Base-by-base conservation (phyloP, 1,140 invertebrate species). In the Aphelinus certus region DNA sequence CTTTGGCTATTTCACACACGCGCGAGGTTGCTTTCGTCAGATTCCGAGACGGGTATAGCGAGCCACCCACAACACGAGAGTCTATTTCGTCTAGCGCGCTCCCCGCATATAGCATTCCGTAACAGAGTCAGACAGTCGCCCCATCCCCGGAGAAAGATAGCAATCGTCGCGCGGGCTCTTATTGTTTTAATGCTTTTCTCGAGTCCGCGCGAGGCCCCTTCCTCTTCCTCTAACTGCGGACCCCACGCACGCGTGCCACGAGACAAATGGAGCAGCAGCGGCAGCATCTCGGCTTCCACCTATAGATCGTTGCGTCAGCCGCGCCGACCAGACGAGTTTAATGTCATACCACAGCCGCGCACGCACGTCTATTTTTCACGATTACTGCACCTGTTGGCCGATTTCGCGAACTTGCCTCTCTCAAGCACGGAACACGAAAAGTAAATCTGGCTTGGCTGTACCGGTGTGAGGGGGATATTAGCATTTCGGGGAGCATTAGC, bases 291-390 rank as follows among this genome's bases (percentile, higher is more conserved):
- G 48, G 43, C 61, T 70, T 10, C 63, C 69, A 53, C 63, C 43
- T 71, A 42, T 42, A 45, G 63, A 63, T 72, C 45, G 70, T 72
- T 63, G 53, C 57, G 70, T 72, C 62, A 72, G 70, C 26, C 26
- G 26, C 62, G 62, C 51, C 62, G 53, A 56, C 51, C 63, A 57
- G 63, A 67, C 58, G 58, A 57, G 47, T 68, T 67, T 73, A 73
- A 68, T 68, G 65, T 42, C 63, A 57, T 42, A 64, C 26, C 47
- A n/a, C 7, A n/a, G 2, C 42, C 7, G 46, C 2, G 47, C 10
- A 48, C 51, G 53, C 10, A 48, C 71, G 62, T 72, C 3, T 4
- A 68, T 74, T 74, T 68, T 63, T 74, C 66, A 69, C 7, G 43
- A 74, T 74, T 63, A 74, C 66, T 26, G 26, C 26, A 26, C 26